Conservation (phyloP, 2,113 vertebrate genomes). For the Phrynocephalus versicolor region DNA sequence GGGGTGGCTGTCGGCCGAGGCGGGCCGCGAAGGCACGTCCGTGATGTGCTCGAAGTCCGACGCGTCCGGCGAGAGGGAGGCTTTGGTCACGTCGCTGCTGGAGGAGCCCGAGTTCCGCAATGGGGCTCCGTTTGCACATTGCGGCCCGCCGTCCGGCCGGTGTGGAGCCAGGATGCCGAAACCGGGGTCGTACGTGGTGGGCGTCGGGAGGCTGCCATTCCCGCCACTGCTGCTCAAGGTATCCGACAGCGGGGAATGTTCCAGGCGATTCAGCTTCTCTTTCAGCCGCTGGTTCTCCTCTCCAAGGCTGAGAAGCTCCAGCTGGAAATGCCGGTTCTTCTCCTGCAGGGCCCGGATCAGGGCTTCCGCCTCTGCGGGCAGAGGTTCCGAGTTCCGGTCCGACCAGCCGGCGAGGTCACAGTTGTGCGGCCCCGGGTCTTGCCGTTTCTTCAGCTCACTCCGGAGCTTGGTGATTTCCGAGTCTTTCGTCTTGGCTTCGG, state of each 20-base stretch:
- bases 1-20: slow-evolving; percentile 81
- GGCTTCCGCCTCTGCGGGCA: slow-evolving; percentile 73
- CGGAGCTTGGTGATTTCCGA: slow-evolving; percentile 91
- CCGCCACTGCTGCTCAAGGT: slow-evolving; percentile 71
- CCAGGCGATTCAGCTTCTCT: slow-evolving; percentile 84
- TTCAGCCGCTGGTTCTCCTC: slow-evolving; percentile 90
- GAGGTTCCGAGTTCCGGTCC: slow-evolving; percentile 53
- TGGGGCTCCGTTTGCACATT: slow-evolving; percentile 39
- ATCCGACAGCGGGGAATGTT: slow-evolving; percentile 80
- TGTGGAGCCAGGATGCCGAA: slow-evolving; percentile 67
- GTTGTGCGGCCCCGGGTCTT: slow-evolving; percentile 72
- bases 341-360: slow-evolving; percentile 84
- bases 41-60: slow-evolving; percentile 90
- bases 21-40: slow-evolving; percentile 81
- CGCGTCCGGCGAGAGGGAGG: slow-evolving; percentile 86
- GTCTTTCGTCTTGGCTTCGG: slow-evolving; percentile 94
- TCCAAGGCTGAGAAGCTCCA: slow-evolving; percentile 82
- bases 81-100: slow-evolving; percentile 88
- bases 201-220: slow-evolving; percentile 74
- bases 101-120: slow-evolving; percentile 83
- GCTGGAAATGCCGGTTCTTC: slow-evolving; percentile 88
- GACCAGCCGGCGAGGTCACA: slow-evolving; percentile 61
- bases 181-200: slow-evolving; percentile 74
- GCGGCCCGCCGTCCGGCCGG: slow-evolving; percentile 65
- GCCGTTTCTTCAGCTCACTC: slow-evolving; percentile 86